Evolutionary conservation across 2,888 invertebrate genomes (phyloP).

Genomic region (Leptopterna dolabrata): DNA sequence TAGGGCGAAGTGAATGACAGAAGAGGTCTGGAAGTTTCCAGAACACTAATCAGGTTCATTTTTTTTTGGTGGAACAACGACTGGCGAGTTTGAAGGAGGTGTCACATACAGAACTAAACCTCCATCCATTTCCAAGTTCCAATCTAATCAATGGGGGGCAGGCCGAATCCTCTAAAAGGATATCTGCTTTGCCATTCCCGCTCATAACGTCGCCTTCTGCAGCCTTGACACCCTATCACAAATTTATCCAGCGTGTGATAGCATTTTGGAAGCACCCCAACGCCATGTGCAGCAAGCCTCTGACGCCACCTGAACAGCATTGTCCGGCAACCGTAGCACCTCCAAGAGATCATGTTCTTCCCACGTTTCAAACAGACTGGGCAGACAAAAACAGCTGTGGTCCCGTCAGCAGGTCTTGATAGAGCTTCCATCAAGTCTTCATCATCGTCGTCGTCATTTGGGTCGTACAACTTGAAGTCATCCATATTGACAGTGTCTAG

Average conservation of each 20-base stretch:
- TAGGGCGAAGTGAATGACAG: too few species aligned
- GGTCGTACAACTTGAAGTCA: not conserved
- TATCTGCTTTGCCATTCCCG: not conserved
- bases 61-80: too few species aligned
- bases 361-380: not conserved
- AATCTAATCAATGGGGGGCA: not conserved
- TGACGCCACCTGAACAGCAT: not conserved
- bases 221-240: not conserved
- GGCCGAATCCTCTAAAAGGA: not conserved
- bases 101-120: too few species aligned
- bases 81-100: too few species aligned
- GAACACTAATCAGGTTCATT: too few species aligned
- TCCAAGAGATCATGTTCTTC: not conserved
- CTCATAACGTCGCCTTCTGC: not conserved
- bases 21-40: too few species aligned
- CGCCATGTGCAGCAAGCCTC: not conserved
- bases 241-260: not conserved
- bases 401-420: not conserved
- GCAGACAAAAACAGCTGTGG: not conserved
- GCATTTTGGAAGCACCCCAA: not conserved
- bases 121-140: too few species aligned
- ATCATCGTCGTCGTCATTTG: not conserved
- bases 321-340: not conserved
- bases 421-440: not conserved
- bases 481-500: not conserved